Conservation (phyloP, 2,797 vertebrate species). For the Myotis findleyi region DNA sequence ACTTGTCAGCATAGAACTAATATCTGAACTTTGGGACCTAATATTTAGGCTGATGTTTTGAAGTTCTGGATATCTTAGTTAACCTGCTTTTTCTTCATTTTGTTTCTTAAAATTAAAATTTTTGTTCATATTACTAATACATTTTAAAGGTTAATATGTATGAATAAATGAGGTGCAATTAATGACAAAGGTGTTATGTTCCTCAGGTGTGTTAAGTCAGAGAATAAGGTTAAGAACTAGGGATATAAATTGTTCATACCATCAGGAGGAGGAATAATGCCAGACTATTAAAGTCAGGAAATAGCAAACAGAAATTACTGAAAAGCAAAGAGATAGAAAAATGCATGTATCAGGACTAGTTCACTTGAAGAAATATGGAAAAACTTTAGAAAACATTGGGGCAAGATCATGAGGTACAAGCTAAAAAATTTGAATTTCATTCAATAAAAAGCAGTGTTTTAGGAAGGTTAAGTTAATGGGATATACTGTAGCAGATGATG, state of each 20-base stretch:
- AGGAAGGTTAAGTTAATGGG: conserved; percentile 45
- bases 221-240: conserved; percentile 21
- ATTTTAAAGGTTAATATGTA: conserved; percentile 38
- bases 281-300: neutral
- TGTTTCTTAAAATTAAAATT: conserved; percentile 1
- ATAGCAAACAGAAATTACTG: conserved; percentile 13
- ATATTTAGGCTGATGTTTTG: neutral
- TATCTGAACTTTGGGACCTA: conserved; percentile 28
- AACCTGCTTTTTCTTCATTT: conserved; percentile 27
- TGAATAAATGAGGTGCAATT: conserved; percentile 21
- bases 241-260: neutral
- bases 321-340: neutral
- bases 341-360: neutral
- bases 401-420: neutral
- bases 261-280: neutral
- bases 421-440: conserved; percentile 11
- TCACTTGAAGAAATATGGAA: conserved; percentile 1
- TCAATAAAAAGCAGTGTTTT: conserved; percentile 2
- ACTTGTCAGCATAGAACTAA: neutral
- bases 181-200: neutral
- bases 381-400: conserved; percentile 4
- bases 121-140: conserved; percentile 25
- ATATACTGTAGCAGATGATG: neutral
- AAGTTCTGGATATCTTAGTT: conserved; percentile 27
- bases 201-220: neutral